These are phyloP conservation scores for Gobio occitaniae DNA, from an alignment of 2,797 vertebrate genomes.

Conservation along the genomic window DNA sequence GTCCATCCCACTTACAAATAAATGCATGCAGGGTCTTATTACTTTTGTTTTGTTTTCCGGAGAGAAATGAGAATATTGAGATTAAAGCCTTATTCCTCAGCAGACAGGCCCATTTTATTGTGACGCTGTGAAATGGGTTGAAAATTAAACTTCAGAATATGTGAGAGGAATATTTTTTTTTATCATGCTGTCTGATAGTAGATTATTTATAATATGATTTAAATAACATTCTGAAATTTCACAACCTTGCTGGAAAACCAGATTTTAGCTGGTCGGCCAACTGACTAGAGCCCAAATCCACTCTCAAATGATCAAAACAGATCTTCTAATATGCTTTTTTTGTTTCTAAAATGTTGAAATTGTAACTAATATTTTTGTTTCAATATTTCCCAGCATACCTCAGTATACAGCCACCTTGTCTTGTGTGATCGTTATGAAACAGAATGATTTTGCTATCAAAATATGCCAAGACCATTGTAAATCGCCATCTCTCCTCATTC, in stretches of 20 bases:
- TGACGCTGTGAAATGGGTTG: slow-evolving; percentile 25
- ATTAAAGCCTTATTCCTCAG: slow-evolving; percentile 39
- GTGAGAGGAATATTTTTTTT: not conserved
- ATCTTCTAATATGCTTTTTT: not conserved
- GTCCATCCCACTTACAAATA: slow-evolving; percentile 73
- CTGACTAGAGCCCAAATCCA: not conserved
- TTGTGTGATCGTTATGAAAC: not conserved
- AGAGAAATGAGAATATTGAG: slow-evolving; percentile 37
- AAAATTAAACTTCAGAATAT: not conserved
- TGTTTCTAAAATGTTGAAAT: not conserved
- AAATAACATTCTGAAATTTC: not conserved
- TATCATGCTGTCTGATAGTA: not conserved
- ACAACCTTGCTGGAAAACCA: not conserved
- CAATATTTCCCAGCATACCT: not conserved
- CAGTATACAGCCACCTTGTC: not conserved
- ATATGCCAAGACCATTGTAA: slow-evolving; percentile 36
- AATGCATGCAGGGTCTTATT: slow-evolving; percentile 70
- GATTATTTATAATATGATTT: not conserved
- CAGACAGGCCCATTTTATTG: slow-evolving; percentile 9
- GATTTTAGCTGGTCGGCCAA: not conserved
- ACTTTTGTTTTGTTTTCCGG: slow-evolving; percentile 61
- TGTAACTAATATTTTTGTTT: not conserved
- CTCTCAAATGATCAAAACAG: not conserved
- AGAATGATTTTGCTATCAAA: slow-evolving; percentile 49
- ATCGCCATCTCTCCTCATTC: slow-evolving; percentile 22